Evolutionary conservation across 2,888 invertebrate species (phyloP), one percentile per base, ranked within the genome.

Genomic region (Ophion slaviceki): DNA sequence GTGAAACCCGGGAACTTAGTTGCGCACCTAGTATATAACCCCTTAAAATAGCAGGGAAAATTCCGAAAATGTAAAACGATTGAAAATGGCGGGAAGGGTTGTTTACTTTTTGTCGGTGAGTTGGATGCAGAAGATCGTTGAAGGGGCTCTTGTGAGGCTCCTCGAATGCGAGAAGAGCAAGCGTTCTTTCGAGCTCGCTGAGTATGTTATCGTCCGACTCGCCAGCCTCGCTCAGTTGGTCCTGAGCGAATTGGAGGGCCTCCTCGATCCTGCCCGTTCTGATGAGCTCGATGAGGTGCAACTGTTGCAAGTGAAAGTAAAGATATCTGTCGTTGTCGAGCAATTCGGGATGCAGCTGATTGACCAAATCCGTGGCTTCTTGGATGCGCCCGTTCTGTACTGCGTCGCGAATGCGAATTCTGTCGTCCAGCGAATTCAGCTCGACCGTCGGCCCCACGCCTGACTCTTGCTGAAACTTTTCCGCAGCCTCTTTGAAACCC

Each of bases 121-220:
- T 97, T 17, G 98, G 97, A 90, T 99, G 97, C 84, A 99, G 95
- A 61, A 99, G 95, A 94, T 99, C 99, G 24, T 98, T 97, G 94
- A 99, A 99, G 0, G 99, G 99, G 88, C 99, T 98, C 80, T 96
- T 96, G 89, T 98, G 97, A 0, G 99, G 99, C 92, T 99, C 98
- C 86, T 99, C 99, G 94, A 99, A 99, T 7, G 99, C 99, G 24
- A 99, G 94, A 78, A 99, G 94, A 0, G 99, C 99, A 78, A 99
- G 95, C 0, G 99, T 99, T 85, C 99, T 95, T 94, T 99, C 99
- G 81, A 99, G 94, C 94, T 99, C 99, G 24, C 95, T 95, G 64
- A 96, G 92, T 70, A 96, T 95, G 79, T 93, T 93, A 20, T 96
- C 96, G 94, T 97, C 97, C 17, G 96, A 97, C 89, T 98, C 98